Percentiles rank a stretch among this genome's conserved stretches.
Evolutionary conservation across 2,113 vertebrate genomes (phyloP).

Genomic region (Kryptolebias marmoratus): DNA sequence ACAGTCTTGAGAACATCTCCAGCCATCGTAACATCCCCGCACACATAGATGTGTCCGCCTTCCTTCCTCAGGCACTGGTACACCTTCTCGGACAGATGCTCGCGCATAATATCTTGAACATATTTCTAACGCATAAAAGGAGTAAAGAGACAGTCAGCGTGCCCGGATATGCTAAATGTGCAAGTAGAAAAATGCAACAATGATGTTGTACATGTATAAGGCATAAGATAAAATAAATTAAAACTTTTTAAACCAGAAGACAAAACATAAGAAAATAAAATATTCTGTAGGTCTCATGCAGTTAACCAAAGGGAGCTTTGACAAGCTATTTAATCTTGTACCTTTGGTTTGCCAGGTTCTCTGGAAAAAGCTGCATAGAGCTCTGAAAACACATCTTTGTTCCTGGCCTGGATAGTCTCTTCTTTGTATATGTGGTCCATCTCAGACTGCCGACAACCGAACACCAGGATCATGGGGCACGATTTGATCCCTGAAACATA

Average conservation of each 20-base stretch:
- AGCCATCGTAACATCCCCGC: slow-evolving; percentile 97
- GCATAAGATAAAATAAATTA: too few relatives aligned
- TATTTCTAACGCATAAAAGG: slow-evolving; percentile 87
- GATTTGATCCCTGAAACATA: slow-evolving; percentile 84
- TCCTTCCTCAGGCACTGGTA: slow-evolving; percentile 91
- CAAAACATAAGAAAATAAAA: too few relatives aligned
- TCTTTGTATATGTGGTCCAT: slow-evolving; percentile 97
- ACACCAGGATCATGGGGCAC: slow-evolving; percentile 94
- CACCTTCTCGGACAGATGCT: slow-evolving; percentile 89
- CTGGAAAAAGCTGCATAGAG: slow-evolving; percentile 95
- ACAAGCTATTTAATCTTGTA: slow-evolving; percentile 53
- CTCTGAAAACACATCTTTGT: slow-evolving; percentile 92
- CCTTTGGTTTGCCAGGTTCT: slow-evolving; percentile 98
- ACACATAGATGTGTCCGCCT: slow-evolving; percentile 95
- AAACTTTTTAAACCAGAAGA: too few relatives aligned
- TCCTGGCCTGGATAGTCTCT: slow-evolving; percentile 92
- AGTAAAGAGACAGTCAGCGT: slow-evolving; percentile 19
- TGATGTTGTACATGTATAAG: neutral
- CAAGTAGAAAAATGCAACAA: slow-evolving; percentile 14
- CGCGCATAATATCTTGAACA: slow-evolving; percentile 92
- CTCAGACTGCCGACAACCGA: slow-evolving; percentile 95
- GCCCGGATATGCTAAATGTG: slow-evolving; percentile 10
- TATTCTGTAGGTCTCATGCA: neutral
- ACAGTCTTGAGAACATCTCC: slow-evolving; percentile 95
- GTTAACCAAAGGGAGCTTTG: slow-evolving; percentile 14